Percentiles rank a stretch among this genome's conserved stretches.
Evolutionary conservation across 2,797 vertebrate genomes (phyloP).

Genomic region (Nyctalus aviator): DNA sequence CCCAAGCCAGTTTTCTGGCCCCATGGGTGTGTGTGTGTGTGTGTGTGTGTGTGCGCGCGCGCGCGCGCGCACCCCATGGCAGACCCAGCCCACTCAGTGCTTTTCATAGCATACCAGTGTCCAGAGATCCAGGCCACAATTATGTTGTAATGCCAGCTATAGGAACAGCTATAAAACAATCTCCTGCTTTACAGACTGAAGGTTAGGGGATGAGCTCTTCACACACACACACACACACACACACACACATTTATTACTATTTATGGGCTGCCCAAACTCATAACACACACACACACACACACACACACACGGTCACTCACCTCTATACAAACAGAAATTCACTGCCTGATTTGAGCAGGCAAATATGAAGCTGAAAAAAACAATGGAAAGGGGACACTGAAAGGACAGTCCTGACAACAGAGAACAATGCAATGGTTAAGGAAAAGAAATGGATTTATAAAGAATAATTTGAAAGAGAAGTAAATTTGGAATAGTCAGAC

Average conservation of each 20-base stretch:
- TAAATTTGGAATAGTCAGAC: conserved; percentile 34
- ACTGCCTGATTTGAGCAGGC: conserved; percentile 67
- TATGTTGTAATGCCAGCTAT: conserved; percentile 40
- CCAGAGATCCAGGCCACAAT: conserved; percentile 29
- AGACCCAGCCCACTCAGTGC: not conserved
- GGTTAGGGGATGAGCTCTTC: conserved; percentile 61
- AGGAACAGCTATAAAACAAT: conserved; percentile 65
- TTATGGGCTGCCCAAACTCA: conserved; percentile 60
- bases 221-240: conserved; percentile 61
- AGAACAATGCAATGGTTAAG: conserved; percentile 35
- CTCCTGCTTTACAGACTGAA: conserved; percentile 53
- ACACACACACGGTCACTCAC: conserved; percentile 50
- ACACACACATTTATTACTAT: conserved; percentile 74
- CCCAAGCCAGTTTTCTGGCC: not conserved
- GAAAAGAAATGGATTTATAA: conserved; percentile 66
- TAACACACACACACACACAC: conserved; percentile 28
- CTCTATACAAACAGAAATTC: conserved; percentile 72
- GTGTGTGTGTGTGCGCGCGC: no score
- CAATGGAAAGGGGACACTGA: conserved; percentile 56
- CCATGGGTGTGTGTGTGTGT: not conserved
- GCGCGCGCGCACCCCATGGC: not conserved
- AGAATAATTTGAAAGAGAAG: conserved; percentile 72
- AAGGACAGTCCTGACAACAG: conserved; percentile 60
- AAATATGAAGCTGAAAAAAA: conserved; percentile 69
- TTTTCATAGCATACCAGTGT: not conserved